Conservation (phyloP, 2,113 vertebrate genomes). For the Gopherus flavomarginatus region DNA sequence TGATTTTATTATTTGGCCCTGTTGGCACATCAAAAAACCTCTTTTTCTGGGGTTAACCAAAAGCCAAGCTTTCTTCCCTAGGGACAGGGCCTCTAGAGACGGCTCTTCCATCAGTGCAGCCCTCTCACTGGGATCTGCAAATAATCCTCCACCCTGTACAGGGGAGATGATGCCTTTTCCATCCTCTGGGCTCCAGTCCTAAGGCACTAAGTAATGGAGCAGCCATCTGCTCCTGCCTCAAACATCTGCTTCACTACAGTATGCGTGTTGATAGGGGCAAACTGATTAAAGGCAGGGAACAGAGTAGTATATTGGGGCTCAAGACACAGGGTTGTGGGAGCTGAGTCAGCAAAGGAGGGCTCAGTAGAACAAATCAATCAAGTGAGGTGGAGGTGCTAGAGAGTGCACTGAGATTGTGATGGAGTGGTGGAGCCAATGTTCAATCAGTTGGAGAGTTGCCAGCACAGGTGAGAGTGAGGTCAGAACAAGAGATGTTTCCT, state of each 20-base stretch:
- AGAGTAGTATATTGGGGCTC: background rate
- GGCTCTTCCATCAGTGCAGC: background rate
- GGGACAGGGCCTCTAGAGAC: background rate
- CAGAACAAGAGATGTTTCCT: background rate
- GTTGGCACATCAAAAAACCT: background rate
- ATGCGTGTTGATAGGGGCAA: background rate
- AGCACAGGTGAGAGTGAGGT: background rate
- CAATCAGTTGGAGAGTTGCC: background rate
- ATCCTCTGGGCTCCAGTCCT: background rate
- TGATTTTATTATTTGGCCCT: background rate
- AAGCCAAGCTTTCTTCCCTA: background rate
- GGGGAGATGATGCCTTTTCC: background rate
- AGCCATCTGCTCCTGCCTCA: accelerated
- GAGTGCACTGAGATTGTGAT: background rate
- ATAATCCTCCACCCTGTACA: background rate
- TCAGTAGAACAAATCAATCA: background rate
- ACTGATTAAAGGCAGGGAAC: background rate
- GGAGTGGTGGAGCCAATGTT: background rate
- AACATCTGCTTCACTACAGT: accelerated
- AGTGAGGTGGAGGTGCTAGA: background rate
- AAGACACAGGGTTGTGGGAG: accelerated
- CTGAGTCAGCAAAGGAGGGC: background rate
- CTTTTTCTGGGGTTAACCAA: background rate
- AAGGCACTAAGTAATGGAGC: accelerated
- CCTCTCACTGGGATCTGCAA: background rate